Evolutionary conservation across 2,888 invertebrate species (phyloP).

Genomic region (Orchesella flavescens): DNA sequence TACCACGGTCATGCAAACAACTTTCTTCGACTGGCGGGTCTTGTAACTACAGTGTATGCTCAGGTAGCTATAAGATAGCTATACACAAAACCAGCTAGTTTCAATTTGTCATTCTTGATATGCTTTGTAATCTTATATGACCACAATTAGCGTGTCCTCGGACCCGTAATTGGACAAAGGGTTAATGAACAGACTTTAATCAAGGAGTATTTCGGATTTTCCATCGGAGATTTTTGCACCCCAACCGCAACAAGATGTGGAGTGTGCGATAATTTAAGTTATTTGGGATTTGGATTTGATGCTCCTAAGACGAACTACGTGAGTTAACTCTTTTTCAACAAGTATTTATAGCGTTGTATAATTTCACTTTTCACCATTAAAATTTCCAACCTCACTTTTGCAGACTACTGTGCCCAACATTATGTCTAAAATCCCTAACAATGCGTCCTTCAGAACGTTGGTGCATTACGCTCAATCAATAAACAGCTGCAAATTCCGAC

Average conservation of each 20-base stretch:
- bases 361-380: too few species aligned
- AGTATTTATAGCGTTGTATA: not conserved
- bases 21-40: not conserved
- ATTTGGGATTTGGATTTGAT: conserved; percentile 11
- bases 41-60: not conserved
- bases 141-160: too few species aligned
- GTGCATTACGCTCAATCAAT: conserved; percentile 27
- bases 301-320: conserved; percentile 34
- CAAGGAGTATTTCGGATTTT: not conserved
- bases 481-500: conserved; percentile 17
- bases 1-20: conserved; percentile 20
- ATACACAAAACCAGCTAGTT: too few species aligned
- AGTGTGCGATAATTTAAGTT: conserved; percentile 21
- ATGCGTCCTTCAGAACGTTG: conserved; percentile 19
- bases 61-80: not conserved
- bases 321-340: not conserved
- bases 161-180: too few species aligned
- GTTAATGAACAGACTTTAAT: not conserved
- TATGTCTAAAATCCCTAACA: conserved; percentile 15
- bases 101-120: too few species aligned
- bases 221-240: conserved; percentile 23
- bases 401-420: conserved; percentile 37
- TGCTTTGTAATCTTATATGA: too few species aligned
- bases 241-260: conserved; percentile 25
- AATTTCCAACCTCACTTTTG: not conserved